A percentile compares a stretch with the other conserved stretches of the same genome.
Evolutionary conservation across 2,888 invertebrate species (phyloP).

Genomic region (Penaeus monodon): DNA sequence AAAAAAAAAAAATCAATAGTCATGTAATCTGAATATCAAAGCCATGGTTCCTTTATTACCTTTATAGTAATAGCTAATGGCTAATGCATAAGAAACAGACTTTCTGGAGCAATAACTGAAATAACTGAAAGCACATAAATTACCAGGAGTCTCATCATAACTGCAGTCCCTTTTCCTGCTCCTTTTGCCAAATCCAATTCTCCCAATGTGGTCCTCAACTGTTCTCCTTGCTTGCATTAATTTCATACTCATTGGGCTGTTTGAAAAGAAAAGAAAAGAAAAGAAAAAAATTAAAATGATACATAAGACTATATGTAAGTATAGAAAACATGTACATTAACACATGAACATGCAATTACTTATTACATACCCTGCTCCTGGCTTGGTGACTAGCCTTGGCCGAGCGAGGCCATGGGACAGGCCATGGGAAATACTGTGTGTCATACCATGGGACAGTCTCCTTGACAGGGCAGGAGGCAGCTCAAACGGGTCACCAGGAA

Average conservation of each 20-base stretch:
- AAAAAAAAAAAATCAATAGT: too few relatives aligned
- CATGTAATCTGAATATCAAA: too few relatives aligned
- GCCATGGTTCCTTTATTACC: too few relatives aligned
- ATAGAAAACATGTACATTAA: neutral
- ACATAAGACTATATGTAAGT: neutral
- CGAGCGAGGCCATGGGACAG: conserved; percentile 37
- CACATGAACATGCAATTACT: neutral
- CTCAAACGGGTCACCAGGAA: conserved; percentile 20
- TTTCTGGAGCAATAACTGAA: too few relatives aligned
- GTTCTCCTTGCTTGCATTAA: conserved; percentile 86
- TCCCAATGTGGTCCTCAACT: conserved; percentile 82
- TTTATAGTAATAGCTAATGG: too few relatives aligned
- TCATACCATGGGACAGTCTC: conserved; percentile 23
- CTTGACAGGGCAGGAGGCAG: conserved; percentile 43
- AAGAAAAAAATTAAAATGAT: neutral
- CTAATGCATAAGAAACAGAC: too few relatives aligned
- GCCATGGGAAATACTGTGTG: conserved; percentile 46
- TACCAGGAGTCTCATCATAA: conserved; percentile 85
- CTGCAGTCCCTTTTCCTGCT: conserved; percentile 91
- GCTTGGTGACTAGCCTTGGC: conserved; percentile 57
- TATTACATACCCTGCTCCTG: conserved; percentile 55
- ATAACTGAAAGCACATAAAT: neutral
- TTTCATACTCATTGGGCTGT: conserved; percentile 76
- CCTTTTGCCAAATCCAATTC: conserved; percentile 80
- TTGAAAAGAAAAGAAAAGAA: conserved; percentile 23